phyloP scores from a whole-genome alignment of 2,888 invertebrate species.

The Drosophila formosana region DNA sequence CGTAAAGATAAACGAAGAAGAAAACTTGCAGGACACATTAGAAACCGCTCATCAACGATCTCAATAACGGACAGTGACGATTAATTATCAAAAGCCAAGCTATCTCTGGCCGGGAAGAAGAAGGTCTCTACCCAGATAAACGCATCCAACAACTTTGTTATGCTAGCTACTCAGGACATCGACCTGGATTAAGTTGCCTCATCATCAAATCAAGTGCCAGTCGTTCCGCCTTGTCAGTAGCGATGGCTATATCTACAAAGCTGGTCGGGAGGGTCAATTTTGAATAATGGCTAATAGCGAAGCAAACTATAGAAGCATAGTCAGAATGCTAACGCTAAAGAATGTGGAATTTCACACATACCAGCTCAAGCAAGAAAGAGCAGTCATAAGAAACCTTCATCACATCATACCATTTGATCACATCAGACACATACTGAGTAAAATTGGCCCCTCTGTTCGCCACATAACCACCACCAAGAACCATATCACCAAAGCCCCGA shows the following conservation, averaged over 20 bases:
- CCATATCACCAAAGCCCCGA: neutral
- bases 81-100: neutral
- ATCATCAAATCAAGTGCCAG: too few relatives aligned
- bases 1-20: too few relatives aligned
- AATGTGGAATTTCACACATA: constrained; percentile 15
- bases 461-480: constrained; percentile 1
- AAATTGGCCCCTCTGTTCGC: constrained; percentile 8
- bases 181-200: neutral
- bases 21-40: neutral
- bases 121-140: neutral
- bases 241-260: too few relatives aligned
- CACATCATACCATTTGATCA: neutral
- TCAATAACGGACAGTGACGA: constrained; percentile 2
- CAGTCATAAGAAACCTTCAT: constrained; percentile 6
- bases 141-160: neutral
- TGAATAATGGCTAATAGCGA: neutral
- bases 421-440: neutral
- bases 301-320: constrained; percentile 5
- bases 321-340: constrained; percentile 4
- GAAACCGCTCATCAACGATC: neutral
- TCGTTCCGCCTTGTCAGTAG: too few relatives aligned
- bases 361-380: constrained; percentile 8
- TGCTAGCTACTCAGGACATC: neutral
- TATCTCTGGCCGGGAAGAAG: neutral
- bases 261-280: neutral